Evolutionary conservation across 2,888 invertebrate species (phyloP).

Genomic region (Tryphoninae sp.): DNA sequence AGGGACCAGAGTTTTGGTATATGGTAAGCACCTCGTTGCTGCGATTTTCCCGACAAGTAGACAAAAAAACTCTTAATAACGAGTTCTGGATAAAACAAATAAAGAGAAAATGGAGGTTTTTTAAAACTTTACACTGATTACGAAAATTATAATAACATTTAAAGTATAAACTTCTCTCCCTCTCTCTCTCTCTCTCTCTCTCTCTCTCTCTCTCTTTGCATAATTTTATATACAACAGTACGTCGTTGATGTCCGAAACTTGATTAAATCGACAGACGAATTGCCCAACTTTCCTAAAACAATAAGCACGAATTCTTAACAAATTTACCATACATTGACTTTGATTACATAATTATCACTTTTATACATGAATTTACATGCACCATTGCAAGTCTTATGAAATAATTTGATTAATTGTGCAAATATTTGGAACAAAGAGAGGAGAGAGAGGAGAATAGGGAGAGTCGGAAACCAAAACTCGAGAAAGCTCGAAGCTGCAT

Average conservation of each 20-base stretch:
- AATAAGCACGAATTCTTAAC: no score
- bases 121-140: constrained; percentile 19
- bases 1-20: no score
- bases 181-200: no score
- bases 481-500: constrained; percentile 26
- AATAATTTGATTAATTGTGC: neutral
- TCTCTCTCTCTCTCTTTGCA: no score
- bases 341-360: no score
- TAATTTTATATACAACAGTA: neutral
- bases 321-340: no score
- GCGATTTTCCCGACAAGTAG: constrained; percentile 10
- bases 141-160: constrained; percentile 42
- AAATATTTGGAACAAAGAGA: neutral
- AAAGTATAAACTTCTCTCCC: neutral
- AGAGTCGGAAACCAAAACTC: constrained; percentile 16
- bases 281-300: no score
- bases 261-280: neutral
- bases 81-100: constrained; percentile 5
- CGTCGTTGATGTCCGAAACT: neutral
- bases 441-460: neutral
- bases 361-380: neutral
- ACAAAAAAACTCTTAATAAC: constrained; percentile 16
- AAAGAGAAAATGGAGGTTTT: neutral
- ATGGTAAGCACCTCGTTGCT: constrained; percentile 3
- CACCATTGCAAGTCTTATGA: neutral